Conservation (phyloP, 2,113 vertebrate species). For the Sinocyclocheilus grahami region DNA sequence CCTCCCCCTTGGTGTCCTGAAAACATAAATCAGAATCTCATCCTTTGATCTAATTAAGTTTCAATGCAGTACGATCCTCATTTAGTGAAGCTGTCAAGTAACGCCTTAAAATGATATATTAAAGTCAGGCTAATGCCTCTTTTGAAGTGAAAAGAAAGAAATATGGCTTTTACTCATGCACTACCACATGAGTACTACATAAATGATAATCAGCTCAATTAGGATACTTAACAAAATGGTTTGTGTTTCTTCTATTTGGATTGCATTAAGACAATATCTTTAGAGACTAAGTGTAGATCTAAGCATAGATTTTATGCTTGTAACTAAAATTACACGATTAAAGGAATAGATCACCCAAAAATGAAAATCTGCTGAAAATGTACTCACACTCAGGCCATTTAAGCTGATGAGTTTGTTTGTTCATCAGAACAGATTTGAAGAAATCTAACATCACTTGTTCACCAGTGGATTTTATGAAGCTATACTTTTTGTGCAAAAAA, state of each 20-base stretch:
- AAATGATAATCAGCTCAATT: conserved; percentile 13
- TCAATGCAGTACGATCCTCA: conserved; percentile 54
- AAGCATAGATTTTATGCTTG: neutral
- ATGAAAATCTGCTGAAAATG: too few relatives aligned
- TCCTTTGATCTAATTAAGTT: conserved; percentile 76
- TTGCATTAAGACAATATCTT: neutral
- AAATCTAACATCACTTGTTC: too few relatives aligned
- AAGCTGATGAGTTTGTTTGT: too few relatives aligned
- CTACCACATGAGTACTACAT: neutral
- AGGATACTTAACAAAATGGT: neutral
- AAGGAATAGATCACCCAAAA: too few relatives aligned
- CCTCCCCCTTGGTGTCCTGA: conserved; percentile 65
- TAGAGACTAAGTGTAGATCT: neutral
- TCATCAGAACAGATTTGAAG: too few relatives aligned
- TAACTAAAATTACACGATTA: neutral
- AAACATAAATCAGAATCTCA: conserved; percentile 77
- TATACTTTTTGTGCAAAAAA: too few relatives aligned
- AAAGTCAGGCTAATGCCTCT: conserved; percentile 32
- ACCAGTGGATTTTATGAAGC: too few relatives aligned
- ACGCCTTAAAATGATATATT: conserved; percentile 56
- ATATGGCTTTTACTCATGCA: conserved; percentile 17
- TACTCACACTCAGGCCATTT: too few relatives aligned
- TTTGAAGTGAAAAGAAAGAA: conserved; percentile 22
- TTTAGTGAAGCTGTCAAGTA: conserved; percentile 75
- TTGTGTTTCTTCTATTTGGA: neutral